Evolutionary conservation across 2,888 invertebrate species (phyloP).

Genomic region (Aethes cnicana): DNA sequence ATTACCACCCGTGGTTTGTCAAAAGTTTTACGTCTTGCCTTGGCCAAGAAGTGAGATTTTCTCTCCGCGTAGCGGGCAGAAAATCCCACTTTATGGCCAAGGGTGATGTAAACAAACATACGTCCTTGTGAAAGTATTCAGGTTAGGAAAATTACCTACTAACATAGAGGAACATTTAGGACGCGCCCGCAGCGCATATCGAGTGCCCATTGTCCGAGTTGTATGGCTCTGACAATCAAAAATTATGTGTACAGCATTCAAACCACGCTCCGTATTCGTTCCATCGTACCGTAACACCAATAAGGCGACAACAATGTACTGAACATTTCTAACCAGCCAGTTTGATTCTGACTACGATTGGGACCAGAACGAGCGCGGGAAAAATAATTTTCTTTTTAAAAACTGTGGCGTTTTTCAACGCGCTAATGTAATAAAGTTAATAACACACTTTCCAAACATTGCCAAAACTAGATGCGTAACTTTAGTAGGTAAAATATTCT

Average conservation of each 20-base stretch:
- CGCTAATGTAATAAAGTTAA: constrained; percentile 33
- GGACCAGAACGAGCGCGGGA: constrained; percentile 38
- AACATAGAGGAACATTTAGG: constrained; percentile 56
- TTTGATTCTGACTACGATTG: constrained; percentile 65
- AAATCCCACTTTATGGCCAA: no score
- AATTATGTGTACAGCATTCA: constrained; percentile 61
- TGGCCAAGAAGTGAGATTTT: no score
- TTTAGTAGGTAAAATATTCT: constrained; percentile 47
- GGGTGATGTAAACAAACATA: constrained; percentile 38
- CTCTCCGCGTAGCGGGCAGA: no score
- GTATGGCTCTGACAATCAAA: constrained; percentile 62
- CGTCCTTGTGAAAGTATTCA: constrained; percentile 73
- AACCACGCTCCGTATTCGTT: constrained; percentile 76
- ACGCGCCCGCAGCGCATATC: constrained; percentile 59
- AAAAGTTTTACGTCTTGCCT: no score
- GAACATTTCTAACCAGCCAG: constrained; percentile 63
- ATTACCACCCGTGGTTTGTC: no score
- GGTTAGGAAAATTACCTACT: constrained; percentile 72
- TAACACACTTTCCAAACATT: constrained; percentile 52
- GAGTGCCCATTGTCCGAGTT: constrained; percentile 68
- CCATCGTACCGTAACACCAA: constrained; percentile 78
- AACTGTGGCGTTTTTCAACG: constrained; percentile 35
- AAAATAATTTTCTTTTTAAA: constrained; percentile 30
- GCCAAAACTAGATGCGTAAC: constrained; percentile 33
- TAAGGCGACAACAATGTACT: constrained; percentile 67